Evolutionary conservation across 1,140 invertebrate species (phyloP), one percentile per base, ranked within the genome.

Genomic region (Melanaphis sacchari): DNA sequence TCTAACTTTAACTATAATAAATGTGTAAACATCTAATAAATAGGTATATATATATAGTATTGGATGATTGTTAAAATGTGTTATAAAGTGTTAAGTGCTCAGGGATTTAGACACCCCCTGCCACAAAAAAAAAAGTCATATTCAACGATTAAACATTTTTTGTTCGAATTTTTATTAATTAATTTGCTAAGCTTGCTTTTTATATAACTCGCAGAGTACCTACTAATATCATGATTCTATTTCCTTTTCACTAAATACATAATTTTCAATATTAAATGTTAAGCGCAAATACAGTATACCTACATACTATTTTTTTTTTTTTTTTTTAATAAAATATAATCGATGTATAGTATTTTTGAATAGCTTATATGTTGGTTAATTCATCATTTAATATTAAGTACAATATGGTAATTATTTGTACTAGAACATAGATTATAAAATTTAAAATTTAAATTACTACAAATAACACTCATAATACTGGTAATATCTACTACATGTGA

Each of bases 261-360:
- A 66, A 66, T 66, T 66, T 66, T n/a, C 59, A n/a, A 66, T n/a
- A n/a, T 66, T 15, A n/a, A 59, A 31, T 31, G 26, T 59, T n/a
- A 66, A 18, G 0, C 0, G 0, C 0, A 0, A 6, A 59, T 5
- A 26, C 11, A 31, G 9, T 11, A 59, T 9, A 59, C 5, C 0
- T 66, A 15, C 59, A 66, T 66, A 24, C 5, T 52, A 52, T 31
- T n/a, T 9, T 59, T 7, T 66, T 66, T 31, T n/a, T 9, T 59
- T 7, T 66, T 66, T n/a, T n/a, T 66, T n/a, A 66, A 66, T 66
- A 11, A 66, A 66, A 66, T 18, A 49, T 46, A 49, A 49, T 49
- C 46, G 18, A 49, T 18, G 18, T 11, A 49, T 9, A 43, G 31
- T 66, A 66, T 66, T 66, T 66, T n/a, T 0, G 15, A 66, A 66